Evolutionary conservation across 2,888 invertebrate species (phyloP).

Genomic region (Ectemnius continuus): DNA sequence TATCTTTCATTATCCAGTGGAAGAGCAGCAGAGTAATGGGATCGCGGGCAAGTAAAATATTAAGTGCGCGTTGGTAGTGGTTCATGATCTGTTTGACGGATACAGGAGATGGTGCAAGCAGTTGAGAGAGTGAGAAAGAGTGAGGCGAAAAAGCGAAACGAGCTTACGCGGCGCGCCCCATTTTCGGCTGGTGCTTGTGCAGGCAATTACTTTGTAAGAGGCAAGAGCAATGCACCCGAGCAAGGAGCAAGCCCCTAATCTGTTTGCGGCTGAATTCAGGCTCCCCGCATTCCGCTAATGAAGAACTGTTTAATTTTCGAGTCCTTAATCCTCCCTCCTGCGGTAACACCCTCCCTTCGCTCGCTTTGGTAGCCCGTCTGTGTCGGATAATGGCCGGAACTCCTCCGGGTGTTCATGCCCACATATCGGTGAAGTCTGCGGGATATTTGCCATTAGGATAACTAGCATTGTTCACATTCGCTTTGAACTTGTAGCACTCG

Average conservation of each 20-base stretch:
- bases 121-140: conserved; percentile 31
- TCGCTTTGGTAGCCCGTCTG: neutral
- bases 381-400: conserved; percentile 19
- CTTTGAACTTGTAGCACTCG: too few relatives aligned
- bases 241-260: conserved; percentile 57
- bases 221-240: conserved; percentile 26
- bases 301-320: conserved; percentile 64
- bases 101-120: too few relatives aligned
- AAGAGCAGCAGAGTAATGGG: conserved; percentile 35
- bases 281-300: conserved; percentile 50
- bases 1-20: conserved; percentile 47
- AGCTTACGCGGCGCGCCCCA: conserved; percentile 63
- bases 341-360: conserved; percentile 3
- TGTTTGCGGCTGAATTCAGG: conserved; percentile 64
- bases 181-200: conserved; percentile 43
- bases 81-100: too few relatives aligned
- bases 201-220: conserved; percentile 62
- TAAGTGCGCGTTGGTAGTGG: too few relatives aligned
- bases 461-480: too few relatives aligned
- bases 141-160: conserved; percentile 54
- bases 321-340: conserved; percentile 21
- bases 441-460: too few relatives aligned
- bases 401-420: neutral
- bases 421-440: too few relatives aligned
- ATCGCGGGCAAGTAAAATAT: conserved; percentile 41